Percentiles rank a stretch among this genome's conserved stretches.
Evolutionary conservation across 2,888 invertebrate species (phyloP).

Genomic region (Melanargia galathea): DNA sequence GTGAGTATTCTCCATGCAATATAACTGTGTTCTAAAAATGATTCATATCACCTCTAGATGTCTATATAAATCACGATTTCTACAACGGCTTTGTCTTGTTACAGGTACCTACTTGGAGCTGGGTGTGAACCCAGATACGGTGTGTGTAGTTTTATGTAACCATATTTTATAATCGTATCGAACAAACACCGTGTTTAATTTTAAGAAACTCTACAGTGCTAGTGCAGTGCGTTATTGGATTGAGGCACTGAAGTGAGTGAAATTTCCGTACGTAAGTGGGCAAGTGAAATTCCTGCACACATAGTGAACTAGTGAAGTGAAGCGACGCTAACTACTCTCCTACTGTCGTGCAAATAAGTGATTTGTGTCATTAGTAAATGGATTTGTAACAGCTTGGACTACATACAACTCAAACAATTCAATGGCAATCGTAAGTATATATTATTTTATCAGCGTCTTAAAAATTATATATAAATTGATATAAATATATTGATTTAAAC

Average conservation of each 20-base stretch:
- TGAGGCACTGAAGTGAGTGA: constrained; percentile 59
- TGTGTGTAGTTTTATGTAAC: constrained; percentile 78
- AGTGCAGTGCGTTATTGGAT: constrained; percentile 51
- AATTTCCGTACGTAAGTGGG: constrained; percentile 30
- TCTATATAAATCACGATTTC: constrained; percentile 52
- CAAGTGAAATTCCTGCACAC: constrained; percentile 58
- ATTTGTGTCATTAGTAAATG: constrained; percentile 65
- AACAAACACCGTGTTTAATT: constrained; percentile 38
- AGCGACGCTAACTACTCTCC: constrained; percentile 50
- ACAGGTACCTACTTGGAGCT: constrained; percentile 78
- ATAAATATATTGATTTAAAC: neutral
- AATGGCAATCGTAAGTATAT: constrained; percentile 71
- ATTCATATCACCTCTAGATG: neutral
- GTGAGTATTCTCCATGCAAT: constrained; percentile 55
- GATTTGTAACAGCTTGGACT: constrained; percentile 71
- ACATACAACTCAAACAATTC: constrained; percentile 60
- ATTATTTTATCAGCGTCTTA: neutral
- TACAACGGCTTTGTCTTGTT: constrained; percentile 79
- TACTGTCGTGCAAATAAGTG: constrained; percentile 68
- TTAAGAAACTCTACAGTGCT: constrained; percentile 46
- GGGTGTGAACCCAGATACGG: constrained; percentile 80
- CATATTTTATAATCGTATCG: constrained; percentile 53
- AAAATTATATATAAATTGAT: neutral
- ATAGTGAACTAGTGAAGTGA: constrained; percentile 61
- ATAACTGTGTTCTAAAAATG: neutral